A percentile compares a stretch with the other conserved stretches of the same genome.
Conservation (phyloP, 1,140 invertebrate species). For the Hydropsyche tenuis region DNA sequence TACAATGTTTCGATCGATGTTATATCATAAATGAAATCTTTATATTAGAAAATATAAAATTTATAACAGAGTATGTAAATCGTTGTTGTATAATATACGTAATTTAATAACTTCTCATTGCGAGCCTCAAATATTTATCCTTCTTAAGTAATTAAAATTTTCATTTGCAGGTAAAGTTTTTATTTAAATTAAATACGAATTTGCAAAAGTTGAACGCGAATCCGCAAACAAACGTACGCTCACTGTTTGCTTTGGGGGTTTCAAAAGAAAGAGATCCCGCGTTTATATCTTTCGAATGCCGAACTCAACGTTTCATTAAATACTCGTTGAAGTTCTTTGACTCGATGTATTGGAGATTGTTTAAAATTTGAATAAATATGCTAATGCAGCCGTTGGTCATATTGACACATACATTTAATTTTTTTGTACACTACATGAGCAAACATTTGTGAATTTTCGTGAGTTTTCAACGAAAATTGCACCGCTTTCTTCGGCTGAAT, state of each 20-base stretch:
- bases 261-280: not conserved
- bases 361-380: slow-evolving; percentile 26
- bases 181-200: no score
- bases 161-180: no score
- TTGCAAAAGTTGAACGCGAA: no score
- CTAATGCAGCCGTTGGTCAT: not conserved
- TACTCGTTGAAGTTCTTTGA: slow-evolving; percentile 17
- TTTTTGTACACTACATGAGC: not conserved
- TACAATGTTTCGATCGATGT: no score
- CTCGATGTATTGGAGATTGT: not conserved
- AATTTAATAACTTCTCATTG: no score
- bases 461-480: not conserved
- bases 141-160: no score
- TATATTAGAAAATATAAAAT: no score
- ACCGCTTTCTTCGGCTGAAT: not conserved
- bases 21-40: no score
- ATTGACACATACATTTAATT: not conserved
- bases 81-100: no score
- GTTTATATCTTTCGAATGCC: not conserved
- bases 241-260: not conserved
- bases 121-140: no score
- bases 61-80: no score
- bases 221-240: no score
- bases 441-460: not conserved
- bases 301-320: not conserved